Conservation (phyloP, 2,797 vertebrate genomes). For the Knipowitschia caucasica region DNA sequence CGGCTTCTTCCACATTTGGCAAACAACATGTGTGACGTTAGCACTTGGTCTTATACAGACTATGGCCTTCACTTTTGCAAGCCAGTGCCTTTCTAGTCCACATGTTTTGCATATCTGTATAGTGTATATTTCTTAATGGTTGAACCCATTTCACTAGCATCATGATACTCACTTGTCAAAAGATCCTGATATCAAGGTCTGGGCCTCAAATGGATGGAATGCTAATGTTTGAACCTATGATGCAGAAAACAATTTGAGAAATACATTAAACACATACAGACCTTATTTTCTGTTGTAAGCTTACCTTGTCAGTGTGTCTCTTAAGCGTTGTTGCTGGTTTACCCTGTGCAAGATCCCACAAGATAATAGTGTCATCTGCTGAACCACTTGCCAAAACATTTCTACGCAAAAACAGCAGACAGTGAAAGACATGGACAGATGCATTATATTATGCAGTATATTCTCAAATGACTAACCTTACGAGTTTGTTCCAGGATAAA, state of each 20-base stretch:
- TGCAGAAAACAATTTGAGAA: neutral
- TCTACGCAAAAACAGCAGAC: conserved; percentile 55
- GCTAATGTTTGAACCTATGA: conserved; percentile 88
- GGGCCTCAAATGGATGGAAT: conserved; percentile 95
- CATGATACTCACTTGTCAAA: conserved; percentile 86
- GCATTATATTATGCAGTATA: neutral
- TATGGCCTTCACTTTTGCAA: too few species aligned
- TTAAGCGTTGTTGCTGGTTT: conserved; percentile 85
- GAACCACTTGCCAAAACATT: conserved; percentile 93
- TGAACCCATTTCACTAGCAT: too few species aligned
- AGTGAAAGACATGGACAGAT: neutral
- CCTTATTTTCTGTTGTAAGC: neutral
- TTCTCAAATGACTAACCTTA: conserved; percentile 76
- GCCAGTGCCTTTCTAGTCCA: too few species aligned
- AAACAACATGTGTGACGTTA: too few species aligned
- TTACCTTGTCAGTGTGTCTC: conserved; percentile 90
- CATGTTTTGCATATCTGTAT: too few species aligned
- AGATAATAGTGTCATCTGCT: conserved; percentile 85
- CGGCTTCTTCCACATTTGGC: too few species aligned
- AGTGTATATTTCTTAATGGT: too few species aligned
- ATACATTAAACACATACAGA: neutral
- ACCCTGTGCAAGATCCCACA: conserved; percentile 89
- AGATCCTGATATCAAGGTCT: conserved; percentile 93
- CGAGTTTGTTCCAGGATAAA: conserved; percentile 92
- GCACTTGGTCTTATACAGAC: too few species aligned